These are phyloP conservation scores for Agraylea sexmaculata DNA, from an alignment of 1,140 invertebrate species.

Conservation along the genomic window DNA sequence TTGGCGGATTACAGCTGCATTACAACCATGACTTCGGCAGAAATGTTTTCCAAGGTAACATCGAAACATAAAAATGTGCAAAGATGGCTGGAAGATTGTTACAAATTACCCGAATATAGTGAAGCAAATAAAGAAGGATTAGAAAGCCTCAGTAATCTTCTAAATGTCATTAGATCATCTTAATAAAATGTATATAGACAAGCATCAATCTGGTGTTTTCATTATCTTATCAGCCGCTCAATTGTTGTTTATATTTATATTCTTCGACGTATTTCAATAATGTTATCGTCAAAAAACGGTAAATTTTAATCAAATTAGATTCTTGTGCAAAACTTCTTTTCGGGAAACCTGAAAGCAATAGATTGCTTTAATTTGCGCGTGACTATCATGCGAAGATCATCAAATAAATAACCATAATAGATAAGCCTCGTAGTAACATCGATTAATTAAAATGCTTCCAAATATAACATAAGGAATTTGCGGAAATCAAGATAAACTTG, in stretches of 20 bases:
- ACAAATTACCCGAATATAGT: neutral
- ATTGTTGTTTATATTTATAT: neutral
- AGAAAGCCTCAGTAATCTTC: neutral
- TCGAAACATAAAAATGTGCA: too few relatives aligned
- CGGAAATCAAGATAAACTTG: too few relatives aligned
- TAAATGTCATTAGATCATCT: neutral
- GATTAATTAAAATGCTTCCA: too few relatives aligned
- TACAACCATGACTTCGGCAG: constrained; percentile 7
- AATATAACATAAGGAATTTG: too few relatives aligned
- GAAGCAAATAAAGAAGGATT: neutral
- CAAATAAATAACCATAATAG: too few relatives aligned
- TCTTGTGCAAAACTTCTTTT: too few relatives aligned
- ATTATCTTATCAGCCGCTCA: neutral
- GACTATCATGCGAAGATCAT: too few relatives aligned
- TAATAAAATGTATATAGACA: neutral
- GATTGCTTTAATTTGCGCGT: too few relatives aligned
- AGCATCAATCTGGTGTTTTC: neutral
- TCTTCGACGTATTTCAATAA: neutral
- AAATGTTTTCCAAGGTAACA: too few relatives aligned
- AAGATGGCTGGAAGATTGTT: neutral
- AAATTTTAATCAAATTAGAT: constrained; percentile 18
- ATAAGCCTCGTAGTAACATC: too few relatives aligned
- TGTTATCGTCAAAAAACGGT: constrained; percentile 2
- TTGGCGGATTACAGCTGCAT: constrained; percentile 17
- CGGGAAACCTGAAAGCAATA: too few relatives aligned